Conservation (phyloP, 1,140 invertebrate genomes). For the Neotoxoptera formosana region DNA sequence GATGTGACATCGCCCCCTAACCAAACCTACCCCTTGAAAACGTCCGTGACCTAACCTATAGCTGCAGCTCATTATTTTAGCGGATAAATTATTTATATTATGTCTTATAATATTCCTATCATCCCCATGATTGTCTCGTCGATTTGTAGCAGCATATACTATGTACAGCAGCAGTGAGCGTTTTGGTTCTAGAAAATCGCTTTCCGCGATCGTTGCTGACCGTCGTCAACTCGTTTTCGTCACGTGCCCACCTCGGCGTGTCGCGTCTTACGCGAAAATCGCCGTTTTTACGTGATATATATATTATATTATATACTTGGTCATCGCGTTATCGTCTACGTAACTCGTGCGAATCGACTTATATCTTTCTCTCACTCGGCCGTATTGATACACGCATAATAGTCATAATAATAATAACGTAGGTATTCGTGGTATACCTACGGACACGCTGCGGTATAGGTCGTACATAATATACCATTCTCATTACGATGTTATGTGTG, state of each 20-base stretch:
- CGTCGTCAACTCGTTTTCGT: background rate
- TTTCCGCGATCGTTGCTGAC: background rate
- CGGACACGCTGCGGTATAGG: background rate
- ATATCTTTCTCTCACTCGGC: background rate
- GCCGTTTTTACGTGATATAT: background rate
- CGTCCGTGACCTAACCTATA: background rate
- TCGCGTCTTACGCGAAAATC: background rate
- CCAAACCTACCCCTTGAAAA: no score
- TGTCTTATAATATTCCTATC: no score
- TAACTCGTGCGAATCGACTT: background rate
- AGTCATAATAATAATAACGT: background rate
- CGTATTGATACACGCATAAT: background rate
- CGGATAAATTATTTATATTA: background rate
- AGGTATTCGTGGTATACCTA: background rate
- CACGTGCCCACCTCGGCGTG: background rate
- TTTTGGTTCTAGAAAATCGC: background rate
- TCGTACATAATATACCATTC: background rate
- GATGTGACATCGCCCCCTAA: background rate
- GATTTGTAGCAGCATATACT: background rate
- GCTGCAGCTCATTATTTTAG: background rate
- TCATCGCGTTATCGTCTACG: background rate
- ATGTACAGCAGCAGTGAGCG: background rate
- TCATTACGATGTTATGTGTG: background rate
- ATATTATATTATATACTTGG: background rate
- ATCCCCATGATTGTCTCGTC: background rate